These are phyloP conservation scores for Eumacrocentrus americanus DNA, from an alignment of 2,888 invertebrate genomes.

Conservation along the genomic window DNA sequence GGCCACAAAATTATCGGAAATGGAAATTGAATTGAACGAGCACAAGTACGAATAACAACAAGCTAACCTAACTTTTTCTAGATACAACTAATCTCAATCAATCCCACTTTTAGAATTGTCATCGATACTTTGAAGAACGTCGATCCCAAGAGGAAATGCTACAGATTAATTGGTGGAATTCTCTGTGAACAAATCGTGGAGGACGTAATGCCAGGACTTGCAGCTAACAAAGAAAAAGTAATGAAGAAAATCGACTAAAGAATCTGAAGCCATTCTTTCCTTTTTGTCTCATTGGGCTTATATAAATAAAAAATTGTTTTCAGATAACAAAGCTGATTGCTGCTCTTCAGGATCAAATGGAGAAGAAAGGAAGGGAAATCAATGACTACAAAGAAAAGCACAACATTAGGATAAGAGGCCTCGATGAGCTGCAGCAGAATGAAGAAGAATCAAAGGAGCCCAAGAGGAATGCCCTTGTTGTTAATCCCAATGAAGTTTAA, in stretches of 20 bases:
- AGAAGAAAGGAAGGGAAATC: constrained; percentile 86
- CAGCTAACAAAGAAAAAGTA: constrained; percentile 77
- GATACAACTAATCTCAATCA: constrained; percentile 9
- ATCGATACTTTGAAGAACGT: constrained; percentile 90
- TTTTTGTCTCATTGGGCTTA: not conserved
- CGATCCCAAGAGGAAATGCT: constrained; percentile 85
- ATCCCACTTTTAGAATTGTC: constrained; percentile 75
- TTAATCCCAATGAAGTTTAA: constrained; percentile 51
- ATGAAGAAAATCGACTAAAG: constrained; percentile 6
- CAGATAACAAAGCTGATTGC: constrained; percentile 81
- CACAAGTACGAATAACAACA: constrained; percentile 74
- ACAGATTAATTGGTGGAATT: constrained; percentile 91
- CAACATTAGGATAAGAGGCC: constrained; percentile 83
- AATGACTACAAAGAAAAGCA: constrained; percentile 91
- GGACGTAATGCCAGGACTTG: constrained; percentile 85
- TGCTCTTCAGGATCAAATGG: constrained; percentile 79
- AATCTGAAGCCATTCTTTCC: constrained; percentile 12
- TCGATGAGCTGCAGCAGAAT: constrained; percentile 64
- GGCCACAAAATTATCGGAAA: constrained; percentile 86
- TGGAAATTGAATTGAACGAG: constrained; percentile 94
- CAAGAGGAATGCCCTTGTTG: constrained; percentile 53
- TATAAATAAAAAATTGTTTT: constrained; percentile 32
- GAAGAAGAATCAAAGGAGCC: constrained; percentile 50
- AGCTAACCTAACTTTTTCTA: constrained; percentile 43
- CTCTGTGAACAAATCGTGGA: constrained; percentile 91